Conservation (phyloP, 2,888 invertebrate genomes). For the Ditula angustiorana region DNA sequence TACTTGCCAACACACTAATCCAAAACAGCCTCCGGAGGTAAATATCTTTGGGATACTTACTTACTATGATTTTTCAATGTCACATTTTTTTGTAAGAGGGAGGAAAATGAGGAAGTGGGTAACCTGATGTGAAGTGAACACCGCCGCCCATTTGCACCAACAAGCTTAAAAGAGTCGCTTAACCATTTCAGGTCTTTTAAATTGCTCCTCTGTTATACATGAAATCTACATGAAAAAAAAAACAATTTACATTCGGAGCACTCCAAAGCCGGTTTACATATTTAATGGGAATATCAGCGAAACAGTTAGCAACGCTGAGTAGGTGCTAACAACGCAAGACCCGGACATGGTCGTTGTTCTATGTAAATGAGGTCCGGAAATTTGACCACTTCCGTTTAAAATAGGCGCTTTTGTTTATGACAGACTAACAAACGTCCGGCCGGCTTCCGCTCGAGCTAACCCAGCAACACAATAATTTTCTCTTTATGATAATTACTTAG, state of each 20-base stretch:
- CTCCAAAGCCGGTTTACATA: not conserved
- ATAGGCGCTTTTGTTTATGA: conserved; percentile 12
- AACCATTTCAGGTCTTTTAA: no score
- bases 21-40: no score
- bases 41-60: no score
- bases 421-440: conserved; percentile 16
- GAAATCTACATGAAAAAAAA: not conserved
- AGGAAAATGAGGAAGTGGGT: no score
- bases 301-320: not conserved
- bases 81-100: no score
- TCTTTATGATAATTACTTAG: not conserved
- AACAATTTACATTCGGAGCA: not conserved
- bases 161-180: no score
- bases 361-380: conserved; percentile 24
- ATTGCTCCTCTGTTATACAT: no score
- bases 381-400: conserved; percentile 23
- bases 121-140: no score
- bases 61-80: no score
- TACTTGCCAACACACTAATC: no score
- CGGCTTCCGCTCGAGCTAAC: not conserved
- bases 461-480: not conserved
- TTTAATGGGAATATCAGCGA: not conserved
- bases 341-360: conserved; percentile 5
- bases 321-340: not conserved
- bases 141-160: no score